Percentiles rank a stretch among this genome's conserved stretches.
Evolutionary conservation across 2,888 invertebrate genomes (phyloP).

Genomic region (Autographa gamma): DNA sequence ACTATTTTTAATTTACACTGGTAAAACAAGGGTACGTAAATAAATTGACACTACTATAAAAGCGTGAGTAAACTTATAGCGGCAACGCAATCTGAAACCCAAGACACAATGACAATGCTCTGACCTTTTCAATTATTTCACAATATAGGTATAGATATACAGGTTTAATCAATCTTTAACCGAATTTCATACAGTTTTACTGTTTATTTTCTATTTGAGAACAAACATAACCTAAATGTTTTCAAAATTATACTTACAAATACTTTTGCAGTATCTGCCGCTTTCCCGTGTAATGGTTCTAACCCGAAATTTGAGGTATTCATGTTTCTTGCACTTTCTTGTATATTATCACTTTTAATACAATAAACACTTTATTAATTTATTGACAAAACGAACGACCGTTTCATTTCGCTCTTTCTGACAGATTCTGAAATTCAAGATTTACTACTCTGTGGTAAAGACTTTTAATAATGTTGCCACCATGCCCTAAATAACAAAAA

Average conservation of each 20-base stretch:
- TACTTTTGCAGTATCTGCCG: slow-evolving; percentile 69
- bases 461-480: not conserved
- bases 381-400: slow-evolving; percentile 24
- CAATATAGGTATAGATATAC: not conserved
- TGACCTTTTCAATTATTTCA: not conserved
- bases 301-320: slow-evolving; percentile 66
- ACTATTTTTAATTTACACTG: not conserved
- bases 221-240: slow-evolving; percentile 74
- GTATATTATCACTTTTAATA: not conserved
- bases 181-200: not conserved
- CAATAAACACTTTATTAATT: slow-evolving; percentile 4
- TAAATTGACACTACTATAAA: too few species aligned
- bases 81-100: not conserved
- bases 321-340: slow-evolving; percentile 62
- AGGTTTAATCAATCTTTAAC: not conserved
- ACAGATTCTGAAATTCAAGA: not conserved
- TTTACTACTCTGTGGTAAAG: not conserved
- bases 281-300: slow-evolving; percentile 50
- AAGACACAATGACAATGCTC: not conserved
- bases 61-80: not conserved
- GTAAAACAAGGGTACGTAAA: too few species aligned
- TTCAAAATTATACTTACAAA: slow-evolving; percentile 67
- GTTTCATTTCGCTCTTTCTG: slow-evolving; percentile 37
- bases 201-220: slow-evolving; percentile 30
- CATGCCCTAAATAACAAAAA: not conserved